Evolutionary conservation across 2,888 invertebrate species (phyloP).

Genomic region (Nemoura dubitans): DNA sequence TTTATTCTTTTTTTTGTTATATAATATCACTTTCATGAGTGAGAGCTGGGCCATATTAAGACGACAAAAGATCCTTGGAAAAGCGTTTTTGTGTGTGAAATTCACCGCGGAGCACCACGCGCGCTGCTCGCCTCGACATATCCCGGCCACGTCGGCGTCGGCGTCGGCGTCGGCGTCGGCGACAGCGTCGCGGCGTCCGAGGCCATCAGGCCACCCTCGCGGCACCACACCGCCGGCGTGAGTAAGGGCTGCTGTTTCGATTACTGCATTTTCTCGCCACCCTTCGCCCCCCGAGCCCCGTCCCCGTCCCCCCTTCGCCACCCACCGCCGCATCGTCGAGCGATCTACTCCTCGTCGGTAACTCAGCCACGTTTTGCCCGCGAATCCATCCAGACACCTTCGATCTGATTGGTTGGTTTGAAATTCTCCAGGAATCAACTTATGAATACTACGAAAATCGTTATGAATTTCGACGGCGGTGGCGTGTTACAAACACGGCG

Average conservation of each 20-base stretch:
- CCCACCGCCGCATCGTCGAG: background rate
- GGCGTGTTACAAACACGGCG: background rate
- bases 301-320: background rate
- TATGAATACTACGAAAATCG: slow-evolving; percentile 35
- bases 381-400: background rate
- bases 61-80: too few species aligned
- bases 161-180: too few species aligned
- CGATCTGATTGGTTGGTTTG: slow-evolving; percentile 29
- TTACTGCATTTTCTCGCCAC: slow-evolving; percentile 37
- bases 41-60: too few species aligned
- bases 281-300: slow-evolving; percentile 10
- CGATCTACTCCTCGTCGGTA: slow-evolving; percentile 8
- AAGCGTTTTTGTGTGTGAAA: too few species aligned
- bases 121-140: too few species aligned
- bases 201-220: slow-evolving; percentile 32
- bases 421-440: slow-evolving; percentile 20
- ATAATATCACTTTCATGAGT: too few species aligned
- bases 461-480: slow-evolving; percentile 7
- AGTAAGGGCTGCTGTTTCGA: slow-evolving; percentile 36
- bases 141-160: too few species aligned
- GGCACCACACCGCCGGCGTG: slow-evolving; percentile 14
- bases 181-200: slow-evolving; percentile 1
- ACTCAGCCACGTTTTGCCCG: slow-evolving; percentile 3
- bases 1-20: too few species aligned
- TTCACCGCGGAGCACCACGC: too few species aligned